Evolutionary conservation across 2,888 invertebrate genomes (phyloP).

Genomic region (Plebejus melissa): DNA sequence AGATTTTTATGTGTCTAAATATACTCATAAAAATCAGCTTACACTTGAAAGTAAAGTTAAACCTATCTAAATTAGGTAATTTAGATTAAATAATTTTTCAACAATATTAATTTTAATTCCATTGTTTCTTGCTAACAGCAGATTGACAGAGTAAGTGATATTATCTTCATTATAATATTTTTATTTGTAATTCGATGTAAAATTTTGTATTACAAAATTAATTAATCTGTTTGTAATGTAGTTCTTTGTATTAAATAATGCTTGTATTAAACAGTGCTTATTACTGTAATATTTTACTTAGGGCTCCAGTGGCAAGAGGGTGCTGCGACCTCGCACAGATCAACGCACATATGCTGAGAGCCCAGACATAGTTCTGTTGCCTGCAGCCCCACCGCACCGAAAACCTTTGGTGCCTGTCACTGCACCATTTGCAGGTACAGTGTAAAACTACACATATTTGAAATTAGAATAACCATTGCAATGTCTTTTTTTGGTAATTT

Average conservation of each 20-base stretch:
- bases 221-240: background rate
- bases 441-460: background rate
- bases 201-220: background rate
- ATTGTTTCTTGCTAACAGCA: constrained; percentile 4
- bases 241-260: background rate
- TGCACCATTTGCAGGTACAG: constrained; percentile 59
- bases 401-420: constrained; percentile 53
- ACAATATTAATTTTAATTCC: background rate
- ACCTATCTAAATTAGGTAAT: background rate
- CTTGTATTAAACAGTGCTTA: background rate
- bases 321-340: constrained; percentile 89
- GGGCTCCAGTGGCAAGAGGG: constrained; percentile 80
- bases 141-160: constrained; percentile 23
- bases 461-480: background rate
- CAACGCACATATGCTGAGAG: constrained; percentile 91
- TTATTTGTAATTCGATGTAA: background rate
- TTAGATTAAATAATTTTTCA: background rate
- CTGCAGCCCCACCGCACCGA: constrained; percentile 76
- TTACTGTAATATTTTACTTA: background rate
- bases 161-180: constrained; percentile 21
- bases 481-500: too few species aligned
- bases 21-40: too few species aligned
- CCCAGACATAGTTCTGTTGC: constrained; percentile 83
- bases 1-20: too few species aligned
- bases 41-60: too few species aligned